phyloP scores from a whole-genome alignment of 2,888 invertebrate genomes.

The Leptopilina syphax region DNA sequence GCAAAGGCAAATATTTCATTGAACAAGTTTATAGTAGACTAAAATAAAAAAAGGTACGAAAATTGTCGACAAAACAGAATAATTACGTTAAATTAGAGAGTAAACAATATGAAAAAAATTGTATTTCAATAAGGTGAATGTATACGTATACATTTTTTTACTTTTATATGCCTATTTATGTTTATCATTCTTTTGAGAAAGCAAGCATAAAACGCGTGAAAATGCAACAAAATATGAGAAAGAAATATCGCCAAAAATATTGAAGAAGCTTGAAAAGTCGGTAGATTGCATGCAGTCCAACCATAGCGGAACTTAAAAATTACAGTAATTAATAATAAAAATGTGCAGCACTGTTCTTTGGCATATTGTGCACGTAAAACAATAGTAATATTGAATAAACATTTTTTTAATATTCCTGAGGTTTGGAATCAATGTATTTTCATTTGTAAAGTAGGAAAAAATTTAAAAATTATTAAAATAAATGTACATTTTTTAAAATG shows the following conservation, averaged over 20 bases:
- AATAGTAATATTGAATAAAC: background rate
- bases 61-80: background rate
- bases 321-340: slow-evolving; percentile 3
- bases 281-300: slow-evolving; percentile 75
- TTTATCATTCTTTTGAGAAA: background rate
- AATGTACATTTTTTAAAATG: too few relatives aligned
- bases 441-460: too few relatives aligned
- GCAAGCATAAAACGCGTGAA: slow-evolving; percentile 45
- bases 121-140: too few relatives aligned
- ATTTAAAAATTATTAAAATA: too few relatives aligned
- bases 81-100: background rate
- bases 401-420: background rate
- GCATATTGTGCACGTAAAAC: background rate
- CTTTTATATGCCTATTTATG: background rate
- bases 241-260: slow-evolving; percentile 52
- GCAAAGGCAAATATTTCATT: background rate
- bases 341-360: background rate
- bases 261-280: slow-evolving; percentile 72
- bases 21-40: background rate
- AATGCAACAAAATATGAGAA: slow-evolving; percentile 53
- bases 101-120: too few relatives aligned
- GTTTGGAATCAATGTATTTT: too few relatives aligned
- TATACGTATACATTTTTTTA: too few relatives aligned
- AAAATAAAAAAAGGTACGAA: background rate
- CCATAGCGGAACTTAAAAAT: slow-evolving; percentile 62